A percentile compares a stretch with the other conserved stretches of the same genome.
Evolutionary conservation across 2,113 vertebrate species (phyloP).

Genomic region (Tragulus kanchil): DNA sequence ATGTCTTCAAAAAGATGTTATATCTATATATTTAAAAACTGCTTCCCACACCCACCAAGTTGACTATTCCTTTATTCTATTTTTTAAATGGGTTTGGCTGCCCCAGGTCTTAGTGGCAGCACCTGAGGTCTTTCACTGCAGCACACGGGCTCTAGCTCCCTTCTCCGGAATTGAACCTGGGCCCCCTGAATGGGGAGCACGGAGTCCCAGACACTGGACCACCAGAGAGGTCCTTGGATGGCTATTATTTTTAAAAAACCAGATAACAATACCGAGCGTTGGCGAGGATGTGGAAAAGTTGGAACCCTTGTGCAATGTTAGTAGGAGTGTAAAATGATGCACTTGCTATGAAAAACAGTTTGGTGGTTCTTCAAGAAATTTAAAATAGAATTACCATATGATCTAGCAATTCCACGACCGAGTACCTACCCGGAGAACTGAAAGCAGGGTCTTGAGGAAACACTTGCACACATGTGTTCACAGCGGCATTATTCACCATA

Average conservation of each 20-base stretch:
- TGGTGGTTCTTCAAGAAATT: neutral
- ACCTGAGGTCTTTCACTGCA: neutral
- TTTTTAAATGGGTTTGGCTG: neutral
- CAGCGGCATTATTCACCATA: fast-evolving
- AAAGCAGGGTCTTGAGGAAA: neutral
- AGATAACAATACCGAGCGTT: neutral
- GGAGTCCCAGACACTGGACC: neutral
- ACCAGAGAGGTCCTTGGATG: neutral
- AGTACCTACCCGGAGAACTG: fast-evolving
- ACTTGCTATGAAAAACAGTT: neutral
- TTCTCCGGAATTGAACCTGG: neutral
- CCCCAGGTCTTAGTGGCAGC: neutral
- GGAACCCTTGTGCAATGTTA: neutral
- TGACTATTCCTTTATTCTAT: neutral
- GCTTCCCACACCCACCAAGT: neutral
- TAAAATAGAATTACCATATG: neutral
- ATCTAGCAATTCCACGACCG: neutral
- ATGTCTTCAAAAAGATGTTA: neutral
- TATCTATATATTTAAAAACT: neutral
- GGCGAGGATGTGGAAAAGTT: neutral
- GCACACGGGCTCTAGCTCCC: neutral
- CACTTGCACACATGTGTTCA: neutral
- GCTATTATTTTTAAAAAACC: neutral
- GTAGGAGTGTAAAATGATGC: neutral
- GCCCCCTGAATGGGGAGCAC: no score